Base-by-base conservation (phyloP, 2,113 vertebrate genomes). In the Lophura nycthemera region DNA sequence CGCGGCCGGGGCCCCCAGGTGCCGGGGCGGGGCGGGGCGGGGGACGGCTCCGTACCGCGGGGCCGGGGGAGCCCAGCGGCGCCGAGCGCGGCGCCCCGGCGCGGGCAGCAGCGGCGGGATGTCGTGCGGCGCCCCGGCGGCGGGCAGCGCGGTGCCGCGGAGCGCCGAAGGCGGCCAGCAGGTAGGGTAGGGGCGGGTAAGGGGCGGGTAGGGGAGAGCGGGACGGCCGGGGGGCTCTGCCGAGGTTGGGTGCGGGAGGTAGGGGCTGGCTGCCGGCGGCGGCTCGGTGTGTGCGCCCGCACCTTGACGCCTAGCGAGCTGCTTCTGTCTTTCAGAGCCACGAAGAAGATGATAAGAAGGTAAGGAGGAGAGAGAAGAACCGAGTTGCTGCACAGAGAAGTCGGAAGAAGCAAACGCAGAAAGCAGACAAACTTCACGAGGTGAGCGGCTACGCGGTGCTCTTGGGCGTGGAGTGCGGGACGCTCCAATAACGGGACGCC, bases 361-460 rank as follows among this genome's bases (percentile, higher is more conserved):
- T 98, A 80, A 98, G 98, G 88, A 98, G 98, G 90, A 98, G 99
- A 93, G 99, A 99, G 82, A 99, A 99, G 94, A 99, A 99, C 86
- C 97, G 98, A 83, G 98, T 99, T 8, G 99, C 99, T 34, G 99
- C 99, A 18, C 99, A 99, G 96, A 99, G 98, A 83, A 99, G 99
- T 92, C 97, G 99, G 47, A 99, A 98, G 96, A 99, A 98, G 94
- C 99, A 99, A 96, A 99, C 98, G 2, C 98, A 99, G 96, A 99
- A 98, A 97, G 99, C 99, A 17, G 99, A 99, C 93, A 97, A 98
- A 86, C 98, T 99, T 77, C 99, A 99, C 0, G 96, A 99, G 98
- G 99, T 99, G 95, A 96, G 96, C 42, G 85, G 30, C 29, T 63
- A 32, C 66, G 79, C 5, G 22, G 52, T 27, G n/a, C 29, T 92